A percentile compares a stretch with the other conserved stretches of the same genome.
Evolutionary conservation across 2,888 invertebrate genomes (phyloP).

Genomic region (Mythimna loreyi): DNA sequence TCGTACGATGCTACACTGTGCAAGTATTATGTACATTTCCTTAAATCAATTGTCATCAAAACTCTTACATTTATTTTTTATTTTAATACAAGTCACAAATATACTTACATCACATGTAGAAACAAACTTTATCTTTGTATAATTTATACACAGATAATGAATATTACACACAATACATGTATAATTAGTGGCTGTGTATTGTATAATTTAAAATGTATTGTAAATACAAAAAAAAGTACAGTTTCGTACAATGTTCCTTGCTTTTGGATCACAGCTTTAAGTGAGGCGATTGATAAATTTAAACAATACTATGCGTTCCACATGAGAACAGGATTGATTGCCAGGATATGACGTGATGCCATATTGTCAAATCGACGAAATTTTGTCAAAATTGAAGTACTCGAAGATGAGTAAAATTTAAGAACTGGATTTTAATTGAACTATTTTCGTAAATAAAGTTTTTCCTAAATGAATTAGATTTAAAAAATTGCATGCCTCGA

Average conservation of each 20-base stretch:
- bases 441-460: too few species aligned
- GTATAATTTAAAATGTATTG: conserved; percentile 50
- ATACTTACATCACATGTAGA: conserved; percentile 31
- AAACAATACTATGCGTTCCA: too few species aligned
- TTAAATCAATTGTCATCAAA: conserved; percentile 8
- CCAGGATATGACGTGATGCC: too few species aligned
- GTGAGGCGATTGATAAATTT: conserved; percentile 45
- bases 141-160: conserved; percentile 20
- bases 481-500: too few species aligned
- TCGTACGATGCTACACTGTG: background rate
- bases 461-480: too few species aligned
- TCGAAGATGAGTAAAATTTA: too few species aligned
- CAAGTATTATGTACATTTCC: background rate
- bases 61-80: conserved; percentile 3
- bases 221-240: conserved; percentile 38
- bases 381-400: too few species aligned
- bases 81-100: conserved; percentile 34
- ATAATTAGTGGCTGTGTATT: conserved; percentile 13
- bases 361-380: too few species aligned
- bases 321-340: too few species aligned
- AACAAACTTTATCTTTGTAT: conserved; percentile 9
- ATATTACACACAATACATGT: conserved; percentile 38
- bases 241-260: conserved; percentile 29
- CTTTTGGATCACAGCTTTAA: conserved; percentile 42
- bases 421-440: too few species aligned